These are phyloP conservation scores for Otolemur crassicaudatus DNA, from an alignment of 2,797 vertebrate species.

Conservation along the genomic window DNA sequence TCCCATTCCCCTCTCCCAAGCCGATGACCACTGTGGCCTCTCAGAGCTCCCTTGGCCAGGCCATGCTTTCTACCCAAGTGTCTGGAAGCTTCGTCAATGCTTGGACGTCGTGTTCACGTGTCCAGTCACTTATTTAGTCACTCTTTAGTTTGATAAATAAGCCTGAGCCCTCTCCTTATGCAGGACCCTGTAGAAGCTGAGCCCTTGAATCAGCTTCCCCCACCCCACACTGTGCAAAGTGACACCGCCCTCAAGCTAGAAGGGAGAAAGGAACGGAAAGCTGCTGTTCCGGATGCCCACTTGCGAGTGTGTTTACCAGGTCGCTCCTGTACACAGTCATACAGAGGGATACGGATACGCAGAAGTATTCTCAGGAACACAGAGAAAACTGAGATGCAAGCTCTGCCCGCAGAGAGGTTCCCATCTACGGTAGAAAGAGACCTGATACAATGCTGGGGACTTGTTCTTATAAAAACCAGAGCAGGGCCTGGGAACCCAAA, in stretches of 20 bases:
- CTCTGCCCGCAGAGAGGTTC: neutral
- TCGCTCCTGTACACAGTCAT: too few species aligned
- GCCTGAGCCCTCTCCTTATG: neutral
- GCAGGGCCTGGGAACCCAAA: neutral
- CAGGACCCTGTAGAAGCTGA: neutral
- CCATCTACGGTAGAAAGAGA: neutral
- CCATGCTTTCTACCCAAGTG: neutral
- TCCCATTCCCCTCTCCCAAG: rapidly evolving
- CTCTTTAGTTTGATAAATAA: neutral
- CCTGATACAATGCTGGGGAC: neutral
- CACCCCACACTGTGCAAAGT: neutral
- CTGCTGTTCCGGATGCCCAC: too few species aligned
- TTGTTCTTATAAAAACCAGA: neutral
- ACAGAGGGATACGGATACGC: rapidly evolving
- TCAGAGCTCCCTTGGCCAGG: neutral
- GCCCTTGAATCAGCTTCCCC: too few species aligned
- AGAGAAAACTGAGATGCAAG: rapidly evolving
- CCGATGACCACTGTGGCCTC: neutral
- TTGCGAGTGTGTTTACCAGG: too few species aligned
- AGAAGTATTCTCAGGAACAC: too few species aligned
- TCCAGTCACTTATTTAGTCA: rapidly evolving
- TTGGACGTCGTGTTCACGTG: neutral
- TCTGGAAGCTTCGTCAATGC: neutral
- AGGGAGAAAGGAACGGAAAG: neutral
- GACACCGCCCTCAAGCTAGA: neutral